These are phyloP conservation scores for Leptothorax acervorum DNA, from an alignment of 2,888 invertebrate genomes.

Conservation along the genomic window DNA sequence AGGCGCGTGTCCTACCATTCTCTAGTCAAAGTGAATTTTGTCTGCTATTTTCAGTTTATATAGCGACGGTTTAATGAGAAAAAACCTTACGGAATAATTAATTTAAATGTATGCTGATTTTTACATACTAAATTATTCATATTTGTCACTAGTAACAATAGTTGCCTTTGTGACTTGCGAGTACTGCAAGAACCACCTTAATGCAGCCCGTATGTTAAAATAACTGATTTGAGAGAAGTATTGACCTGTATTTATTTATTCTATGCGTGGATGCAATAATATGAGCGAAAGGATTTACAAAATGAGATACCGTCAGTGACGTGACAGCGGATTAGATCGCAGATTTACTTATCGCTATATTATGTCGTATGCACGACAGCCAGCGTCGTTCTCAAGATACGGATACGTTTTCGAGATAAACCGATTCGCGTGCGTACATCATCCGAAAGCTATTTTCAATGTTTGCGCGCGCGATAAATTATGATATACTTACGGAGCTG, in stretches of 20 bases:
- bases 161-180: too few species aligned
- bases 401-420: conserved; percentile 26
- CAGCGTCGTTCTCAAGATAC: not conserved
- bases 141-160: too few species aligned
- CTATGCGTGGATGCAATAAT: not conserved
- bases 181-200: too few species aligned
- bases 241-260: not conserved
- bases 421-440: conserved; percentile 51
- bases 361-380: not conserved
- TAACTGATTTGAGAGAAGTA: not conserved
- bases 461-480: conserved; percentile 41
- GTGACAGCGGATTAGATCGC: conserved; percentile 11
- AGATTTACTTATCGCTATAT: conserved; percentile 32
- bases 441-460: conserved; percentile 47
- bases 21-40: too few species aligned
- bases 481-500: conserved; percentile 49
- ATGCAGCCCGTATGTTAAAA: not conserved
- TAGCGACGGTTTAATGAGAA: too few species aligned
- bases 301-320: not conserved
- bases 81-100: too few species aligned
- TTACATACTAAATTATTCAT: too few species aligned
- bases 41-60: too few species aligned
- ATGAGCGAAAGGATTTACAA: not conserved
- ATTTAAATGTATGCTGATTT: too few species aligned
- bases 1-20: too few species aligned